Conservation (phyloP, 2,888 invertebrate species). For the Pardosa pseudoannulata region DNA sequence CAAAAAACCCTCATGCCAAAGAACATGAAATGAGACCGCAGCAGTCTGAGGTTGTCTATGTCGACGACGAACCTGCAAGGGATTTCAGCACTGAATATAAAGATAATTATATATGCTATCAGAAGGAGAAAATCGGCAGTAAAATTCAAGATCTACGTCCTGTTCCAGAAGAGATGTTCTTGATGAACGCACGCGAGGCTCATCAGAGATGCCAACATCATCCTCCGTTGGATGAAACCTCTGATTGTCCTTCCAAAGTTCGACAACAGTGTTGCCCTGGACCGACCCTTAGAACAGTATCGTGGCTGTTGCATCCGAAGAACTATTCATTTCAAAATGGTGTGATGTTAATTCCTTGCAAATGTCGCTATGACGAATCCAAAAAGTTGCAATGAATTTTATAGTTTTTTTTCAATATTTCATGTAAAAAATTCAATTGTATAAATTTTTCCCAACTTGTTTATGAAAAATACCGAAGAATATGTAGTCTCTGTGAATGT, state of each 20-base stretch:
- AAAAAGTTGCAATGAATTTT: too few species aligned
- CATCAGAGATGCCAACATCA: slow-evolving; percentile 26
- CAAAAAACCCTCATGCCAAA: slow-evolving; percentile 47
- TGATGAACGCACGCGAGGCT: background rate
- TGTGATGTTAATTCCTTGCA: background rate
- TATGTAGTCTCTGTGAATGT: too few species aligned
- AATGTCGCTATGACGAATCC: background rate
- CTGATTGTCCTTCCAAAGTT: background rate
- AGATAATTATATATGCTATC: slow-evolving; percentile 41
- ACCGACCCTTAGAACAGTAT: background rate
- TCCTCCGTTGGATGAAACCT: background rate
- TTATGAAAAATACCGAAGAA: too few species aligned
- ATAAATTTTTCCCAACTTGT: too few species aligned
- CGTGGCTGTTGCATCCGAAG: background rate
- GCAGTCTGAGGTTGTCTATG: slow-evolving; percentile 11
- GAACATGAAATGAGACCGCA: slow-evolving; percentile 13
- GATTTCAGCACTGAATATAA: slow-evolving; percentile 25
- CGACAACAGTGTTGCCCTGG: too few species aligned
- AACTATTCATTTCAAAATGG: slow-evolving; percentile 13
- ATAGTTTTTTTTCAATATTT: too few species aligned
- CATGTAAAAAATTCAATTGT: too few species aligned
- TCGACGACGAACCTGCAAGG: slow-evolving; percentile 27
- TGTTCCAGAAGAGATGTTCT: slow-evolving; percentile 20
- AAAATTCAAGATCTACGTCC: slow-evolving; percentile 2
- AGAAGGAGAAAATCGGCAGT: slow-evolving; percentile 4